phyloP scores from a whole-genome alignment of 2,797 vertebrate genomes.

The Oreochromis mossambicus region DNA sequence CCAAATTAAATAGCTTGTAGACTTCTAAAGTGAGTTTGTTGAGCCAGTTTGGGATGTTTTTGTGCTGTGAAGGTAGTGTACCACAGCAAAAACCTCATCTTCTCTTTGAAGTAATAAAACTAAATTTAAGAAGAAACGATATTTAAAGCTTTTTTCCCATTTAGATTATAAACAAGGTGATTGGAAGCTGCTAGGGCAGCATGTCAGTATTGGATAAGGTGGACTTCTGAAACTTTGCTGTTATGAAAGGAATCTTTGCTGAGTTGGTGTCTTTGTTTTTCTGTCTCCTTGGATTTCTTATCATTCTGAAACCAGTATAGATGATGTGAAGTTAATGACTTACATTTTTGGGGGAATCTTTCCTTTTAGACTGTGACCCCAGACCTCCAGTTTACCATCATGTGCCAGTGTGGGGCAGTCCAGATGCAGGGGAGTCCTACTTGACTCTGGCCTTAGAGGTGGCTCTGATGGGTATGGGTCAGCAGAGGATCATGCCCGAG shows the following conservation, averaged over 20 bases:
- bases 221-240: not conserved
- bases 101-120: not conserved
- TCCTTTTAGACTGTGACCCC: conserved; percentile 85
- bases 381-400: conserved; percentile 92
- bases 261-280: not conserved
- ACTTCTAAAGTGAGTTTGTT: not conserved
- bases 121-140: not conserved
- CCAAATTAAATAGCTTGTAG: not conserved
- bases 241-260: not conserved
- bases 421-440: conserved; percentile 87
- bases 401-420: conserved; percentile 82
- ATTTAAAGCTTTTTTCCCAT: not conserved
- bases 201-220: not conserved
- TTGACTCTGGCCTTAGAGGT: conserved; percentile 94
- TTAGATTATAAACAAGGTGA: not conserved
- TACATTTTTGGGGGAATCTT: not conserved
- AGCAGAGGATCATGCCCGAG: conserved; percentile 97
- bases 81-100: not conserved
- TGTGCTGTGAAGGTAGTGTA: not conserved
- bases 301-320: not conserved
- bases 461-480: conserved; percentile 96
- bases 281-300: not conserved
- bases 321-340: not conserved
- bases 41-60: not conserved
- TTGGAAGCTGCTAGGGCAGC: not conserved